phyloP scores from a whole-genome alignment of 1,140 invertebrate genomes.

The Solen grandis region DNA sequence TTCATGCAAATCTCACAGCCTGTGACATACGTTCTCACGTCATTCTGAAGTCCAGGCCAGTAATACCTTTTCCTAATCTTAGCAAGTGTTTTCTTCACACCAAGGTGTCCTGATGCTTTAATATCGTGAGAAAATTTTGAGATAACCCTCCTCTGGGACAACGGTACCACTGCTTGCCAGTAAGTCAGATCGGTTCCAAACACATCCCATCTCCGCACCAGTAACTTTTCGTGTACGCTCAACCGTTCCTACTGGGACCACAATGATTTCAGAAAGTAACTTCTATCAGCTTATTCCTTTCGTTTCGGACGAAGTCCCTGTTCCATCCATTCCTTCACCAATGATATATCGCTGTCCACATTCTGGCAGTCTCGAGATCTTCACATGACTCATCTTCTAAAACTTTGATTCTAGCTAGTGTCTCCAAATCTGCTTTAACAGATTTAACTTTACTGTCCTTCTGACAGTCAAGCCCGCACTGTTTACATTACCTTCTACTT shows the following conservation, averaged over 20 bases:
- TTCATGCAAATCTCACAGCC: too few species aligned
- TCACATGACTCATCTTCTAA: neutral
- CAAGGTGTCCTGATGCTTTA: too few species aligned
- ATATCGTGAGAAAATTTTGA: neutral
- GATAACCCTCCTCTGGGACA: neutral
- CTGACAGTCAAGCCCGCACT: neutral
- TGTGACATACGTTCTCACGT: too few species aligned
- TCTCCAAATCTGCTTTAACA: neutral
- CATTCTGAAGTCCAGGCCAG: too few species aligned
- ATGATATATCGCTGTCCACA: neutral
- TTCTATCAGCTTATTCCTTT: slow-evolving; percentile 3
- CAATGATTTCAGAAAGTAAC: neutral
- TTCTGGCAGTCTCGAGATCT: neutral
- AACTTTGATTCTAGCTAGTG: too few species aligned
- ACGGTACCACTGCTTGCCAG: neutral
- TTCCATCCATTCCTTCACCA: neutral
- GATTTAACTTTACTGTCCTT: neutral
- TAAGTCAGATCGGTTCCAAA: slow-evolving; percentile 15
- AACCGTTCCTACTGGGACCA: slow-evolving; percentile 34
- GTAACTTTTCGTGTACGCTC: neutral
- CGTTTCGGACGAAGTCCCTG: neutral
- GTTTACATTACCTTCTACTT: neutral
- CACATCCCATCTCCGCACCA: slow-evolving; percentile 7
- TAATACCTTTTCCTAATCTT: too few species aligned
- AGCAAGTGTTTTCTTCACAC: too few species aligned